Evolutionary conservation across 2,113 vertebrate genomes (phyloP).

Genomic region (Ptychochromis oligacanthus): DNA sequence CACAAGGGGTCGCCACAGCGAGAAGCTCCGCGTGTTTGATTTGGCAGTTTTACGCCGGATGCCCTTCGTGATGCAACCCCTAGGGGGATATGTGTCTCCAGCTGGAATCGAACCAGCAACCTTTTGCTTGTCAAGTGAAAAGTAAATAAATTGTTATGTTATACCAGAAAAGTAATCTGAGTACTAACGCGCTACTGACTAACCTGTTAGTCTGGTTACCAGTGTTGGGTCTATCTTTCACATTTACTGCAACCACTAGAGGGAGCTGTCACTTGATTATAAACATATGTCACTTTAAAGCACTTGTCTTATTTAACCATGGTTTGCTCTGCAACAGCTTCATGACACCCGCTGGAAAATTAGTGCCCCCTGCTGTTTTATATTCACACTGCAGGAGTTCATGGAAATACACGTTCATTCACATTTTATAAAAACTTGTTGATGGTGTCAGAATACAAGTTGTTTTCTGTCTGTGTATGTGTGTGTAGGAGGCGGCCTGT

Average conservation of each 20-base stretch:
- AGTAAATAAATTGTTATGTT: no score
- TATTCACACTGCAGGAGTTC: not conserved
- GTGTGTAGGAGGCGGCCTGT: conserved; percentile 86
- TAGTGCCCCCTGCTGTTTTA: not conserved
- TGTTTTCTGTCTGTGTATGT: not conserved
- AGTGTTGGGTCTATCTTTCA: no score
- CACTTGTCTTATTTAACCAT: not conserved
- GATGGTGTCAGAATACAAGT: fast-evolving
- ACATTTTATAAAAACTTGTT: not conserved
- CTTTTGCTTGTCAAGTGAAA: no score
- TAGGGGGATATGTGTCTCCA: no score
- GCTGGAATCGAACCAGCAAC: no score
- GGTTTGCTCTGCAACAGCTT: not conserved
- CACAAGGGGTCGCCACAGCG: no score
- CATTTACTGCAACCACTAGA: not conserved
- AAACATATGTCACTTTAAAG: not conserved
- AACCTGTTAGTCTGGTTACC: no score
- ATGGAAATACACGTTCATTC: not conserved
- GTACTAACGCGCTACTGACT: not conserved
- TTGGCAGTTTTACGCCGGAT: no score
- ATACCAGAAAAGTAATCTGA: no score
- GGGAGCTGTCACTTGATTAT: no score
- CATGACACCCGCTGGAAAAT: not conserved
- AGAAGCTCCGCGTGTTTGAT: no score
- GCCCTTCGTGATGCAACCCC: no score